Evolutionary conservation across 2,888 invertebrate genomes (phyloP).

Genomic region (Tetramorium bicarinatum): DNA sequence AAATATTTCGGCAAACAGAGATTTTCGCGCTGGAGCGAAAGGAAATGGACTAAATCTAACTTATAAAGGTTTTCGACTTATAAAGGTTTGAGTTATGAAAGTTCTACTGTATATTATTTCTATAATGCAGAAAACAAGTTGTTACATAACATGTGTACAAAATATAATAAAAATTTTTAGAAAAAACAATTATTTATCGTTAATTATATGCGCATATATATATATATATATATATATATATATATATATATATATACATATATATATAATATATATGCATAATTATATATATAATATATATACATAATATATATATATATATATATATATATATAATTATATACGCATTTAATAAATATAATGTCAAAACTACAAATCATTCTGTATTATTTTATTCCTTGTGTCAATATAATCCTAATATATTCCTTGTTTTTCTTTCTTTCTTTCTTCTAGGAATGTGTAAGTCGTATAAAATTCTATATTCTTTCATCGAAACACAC

Average conservation of each 20-base stretch:
- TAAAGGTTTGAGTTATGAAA: too few species aligned
- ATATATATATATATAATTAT: too few species aligned
- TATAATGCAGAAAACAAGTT: conserved; percentile 33
- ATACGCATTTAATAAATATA: background rate
- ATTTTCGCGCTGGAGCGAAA: too few species aligned
- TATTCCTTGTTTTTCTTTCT: background rate
- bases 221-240: too few species aligned
- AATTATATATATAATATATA: background rate
- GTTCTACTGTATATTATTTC: background rate
- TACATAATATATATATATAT: too few species aligned
- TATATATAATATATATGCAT: too few species aligned
- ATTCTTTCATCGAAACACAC: background rate
- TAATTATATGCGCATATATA: background rate
- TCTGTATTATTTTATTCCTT: background rate
- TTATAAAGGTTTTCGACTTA: too few species aligned
- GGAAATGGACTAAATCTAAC: too few species aligned
- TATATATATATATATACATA: background rate
- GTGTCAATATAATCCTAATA: background rate
- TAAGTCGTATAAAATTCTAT: background rate
- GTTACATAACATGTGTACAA: conserved; percentile 10
- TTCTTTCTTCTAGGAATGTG: background rate
- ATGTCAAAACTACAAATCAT: conserved; percentile 1
- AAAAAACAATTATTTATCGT: background rate
- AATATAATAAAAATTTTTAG: background rate
- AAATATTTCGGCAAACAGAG: too few species aligned